Evolutionary conservation across 2,797 vertebrate species (phyloP).

Genomic region (Falco naumanni): DNA sequence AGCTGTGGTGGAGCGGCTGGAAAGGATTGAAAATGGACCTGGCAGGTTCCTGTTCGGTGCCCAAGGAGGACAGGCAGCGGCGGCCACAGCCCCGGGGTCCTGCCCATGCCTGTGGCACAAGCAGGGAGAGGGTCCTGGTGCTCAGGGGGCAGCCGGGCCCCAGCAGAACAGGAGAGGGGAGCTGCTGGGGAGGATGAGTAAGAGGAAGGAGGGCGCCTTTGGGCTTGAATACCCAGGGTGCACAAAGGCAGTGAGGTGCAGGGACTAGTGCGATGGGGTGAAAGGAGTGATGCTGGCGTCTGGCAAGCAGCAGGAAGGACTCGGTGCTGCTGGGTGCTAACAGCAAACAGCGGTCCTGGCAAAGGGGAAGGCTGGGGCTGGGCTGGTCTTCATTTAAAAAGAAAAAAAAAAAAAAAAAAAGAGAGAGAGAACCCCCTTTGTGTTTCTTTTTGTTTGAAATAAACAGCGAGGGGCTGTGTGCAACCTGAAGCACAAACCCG

Average conservation of each 20-base stretch:
- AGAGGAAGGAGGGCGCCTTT: not conserved
- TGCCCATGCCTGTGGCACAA: too few species aligned
- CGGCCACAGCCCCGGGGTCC: not conserved
- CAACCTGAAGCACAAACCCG: not conserved
- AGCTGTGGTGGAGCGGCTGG: not conserved
- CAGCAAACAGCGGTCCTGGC: fast-evolving
- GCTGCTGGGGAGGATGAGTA: not conserved
- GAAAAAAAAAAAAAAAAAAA: not conserved
- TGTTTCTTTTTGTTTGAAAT: not conserved
- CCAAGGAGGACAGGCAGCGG: not conserved
- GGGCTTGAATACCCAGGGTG: not conserved
- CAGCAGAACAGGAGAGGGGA: too few species aligned
- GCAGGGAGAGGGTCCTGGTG: not conserved
- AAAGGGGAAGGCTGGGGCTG: not conserved
- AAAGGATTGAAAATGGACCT: fast-evolving
- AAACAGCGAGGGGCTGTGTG: not conserved
- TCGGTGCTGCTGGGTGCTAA: too few species aligned
- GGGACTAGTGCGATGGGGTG: not conserved
- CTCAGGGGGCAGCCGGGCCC: not conserved
- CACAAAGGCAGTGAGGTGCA: not conserved
- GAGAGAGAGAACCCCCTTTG: not conserved
- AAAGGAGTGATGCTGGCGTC: too few species aligned
- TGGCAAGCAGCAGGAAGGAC: not conserved
- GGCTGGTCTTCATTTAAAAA: not conserved
- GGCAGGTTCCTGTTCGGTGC: not conserved